Base-by-base conservation (phyloP, 2,888 invertebrate species). In the Cosmia pyralina region DNA sequence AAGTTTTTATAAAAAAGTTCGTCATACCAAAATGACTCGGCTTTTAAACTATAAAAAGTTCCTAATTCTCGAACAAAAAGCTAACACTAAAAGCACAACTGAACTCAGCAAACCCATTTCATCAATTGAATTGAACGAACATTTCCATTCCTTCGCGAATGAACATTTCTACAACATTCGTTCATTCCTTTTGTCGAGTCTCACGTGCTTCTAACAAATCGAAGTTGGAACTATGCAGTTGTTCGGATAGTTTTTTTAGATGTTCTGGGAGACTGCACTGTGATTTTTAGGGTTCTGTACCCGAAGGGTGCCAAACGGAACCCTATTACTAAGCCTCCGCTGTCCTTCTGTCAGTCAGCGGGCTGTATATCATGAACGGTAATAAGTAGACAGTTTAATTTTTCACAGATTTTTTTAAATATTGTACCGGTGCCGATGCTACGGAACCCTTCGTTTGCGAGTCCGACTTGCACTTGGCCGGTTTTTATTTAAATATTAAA, bases 101-200 rank as follows among this genome's bases (percentile, higher is more conserved):
- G 41, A 70, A 57, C 55, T 79, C 46, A 38, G 82, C 63, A 75
- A 83, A 83, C 75, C 66, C 58, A 66, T 75, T 81, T 59, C 46
- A 65, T 55, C 75, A 70, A 83, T 75, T 69, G 79, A 81, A 81
- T 71, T 71, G 83, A 71, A 79, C 62, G 80, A 79, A 71, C 68
- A 79, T 83, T 79, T 83, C 68, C 71, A 81, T 81, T 83, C 83
- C 34, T 69, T 75, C 69, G 59, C 69, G 83, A 83, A 79, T 67
- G 83, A 81, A 75, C 83, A 71, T 83, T 65, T 81, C 71, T 66
- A 75, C 75, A 71, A 70, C 75, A 75, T 79, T 76, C 72, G 62
- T 76, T 80, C 76, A 52, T 80, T 83, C 72, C 50, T 80, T 81
- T 82, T 83, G 72, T 70, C 53, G 53, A 74, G 52, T 66, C 58